Conservation (phyloP, 2,888 invertebrate species). For the Tortricodes alternella region DNA sequence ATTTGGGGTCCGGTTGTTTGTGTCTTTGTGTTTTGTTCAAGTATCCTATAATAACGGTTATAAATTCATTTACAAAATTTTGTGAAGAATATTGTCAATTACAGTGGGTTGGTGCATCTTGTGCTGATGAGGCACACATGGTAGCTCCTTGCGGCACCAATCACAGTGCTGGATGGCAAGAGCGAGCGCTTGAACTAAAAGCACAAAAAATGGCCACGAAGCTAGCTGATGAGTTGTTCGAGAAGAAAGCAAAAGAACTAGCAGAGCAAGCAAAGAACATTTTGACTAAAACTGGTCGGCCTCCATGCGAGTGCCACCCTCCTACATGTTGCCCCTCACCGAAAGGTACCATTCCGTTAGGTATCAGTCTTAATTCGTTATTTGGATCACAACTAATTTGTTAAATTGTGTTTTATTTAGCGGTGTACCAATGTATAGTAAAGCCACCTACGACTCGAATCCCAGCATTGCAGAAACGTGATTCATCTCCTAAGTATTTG, state of each 20-base stretch:
- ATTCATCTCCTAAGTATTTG: slow-evolving; percentile 39
- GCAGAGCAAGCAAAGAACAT: slow-evolving; percentile 53
- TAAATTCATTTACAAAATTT: neutral
- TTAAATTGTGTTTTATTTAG: slow-evolving; percentile 36
- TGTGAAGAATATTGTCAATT: too few relatives aligned
- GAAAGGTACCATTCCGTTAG: neutral
- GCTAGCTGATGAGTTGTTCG: slow-evolving; percentile 62
- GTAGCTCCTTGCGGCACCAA: slow-evolving; percentile 40
- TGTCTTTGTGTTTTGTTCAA: too few relatives aligned
- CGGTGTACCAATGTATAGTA: slow-evolving; percentile 47
- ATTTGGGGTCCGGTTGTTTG: too few relatives aligned
- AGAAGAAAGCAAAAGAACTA: slow-evolving; percentile 55
- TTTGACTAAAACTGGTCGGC: slow-evolving; percentile 46
- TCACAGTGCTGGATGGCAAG: slow-evolving; percentile 50
- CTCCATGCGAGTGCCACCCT: slow-evolving; percentile 56
- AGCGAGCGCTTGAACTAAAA: slow-evolving; percentile 54
- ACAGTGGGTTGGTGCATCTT: slow-evolving; percentile 68
- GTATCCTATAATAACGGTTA: neutral
- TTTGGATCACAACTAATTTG: too few relatives aligned
- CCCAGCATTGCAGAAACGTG: neutral
- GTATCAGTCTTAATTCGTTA: too few relatives aligned
- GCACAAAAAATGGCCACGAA: slow-evolving; percentile 59
- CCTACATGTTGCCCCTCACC: neutral
- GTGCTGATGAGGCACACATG: slow-evolving; percentile 50
- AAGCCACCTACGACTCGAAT: slow-evolving; percentile 33